phyloP scores from a whole-genome alignment of 2,797 vertebrate species.

The Hyperoplus lanceolatus region DNA sequence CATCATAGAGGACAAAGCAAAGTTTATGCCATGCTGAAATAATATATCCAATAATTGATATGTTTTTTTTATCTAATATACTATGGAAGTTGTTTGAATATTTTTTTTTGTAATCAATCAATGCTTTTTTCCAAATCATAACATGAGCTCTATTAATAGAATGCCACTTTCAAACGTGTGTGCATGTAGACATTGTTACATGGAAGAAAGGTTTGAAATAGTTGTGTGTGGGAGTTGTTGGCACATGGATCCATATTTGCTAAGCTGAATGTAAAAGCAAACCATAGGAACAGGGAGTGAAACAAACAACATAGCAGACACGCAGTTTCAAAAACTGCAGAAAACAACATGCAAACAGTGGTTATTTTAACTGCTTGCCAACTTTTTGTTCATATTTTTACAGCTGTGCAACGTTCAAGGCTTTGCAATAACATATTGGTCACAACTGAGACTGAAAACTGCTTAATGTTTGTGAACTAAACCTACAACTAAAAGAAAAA shows the following conservation, averaged over 20 bases:
- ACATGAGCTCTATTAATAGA: conserved; percentile 55
- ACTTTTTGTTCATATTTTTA: conserved; percentile 12
- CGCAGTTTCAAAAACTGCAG: conserved; percentile 20
- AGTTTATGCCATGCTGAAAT: conserved; percentile 69
- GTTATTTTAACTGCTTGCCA: conserved; percentile 11
- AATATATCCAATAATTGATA: conserved; percentile 69
- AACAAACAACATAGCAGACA: conserved; percentile 47
- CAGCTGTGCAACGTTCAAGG: conserved; percentile 25
- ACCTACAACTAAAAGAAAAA: conserved; percentile 1
- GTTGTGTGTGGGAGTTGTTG: conserved; percentile 25
- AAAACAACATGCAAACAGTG: neutral
- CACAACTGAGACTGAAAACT: conserved; percentile 19
- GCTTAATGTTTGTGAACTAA: conserved; percentile 17
- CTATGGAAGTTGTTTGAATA: conserved; percentile 58
- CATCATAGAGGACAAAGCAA: conserved; percentile 51
- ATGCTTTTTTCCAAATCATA: conserved; percentile 58
- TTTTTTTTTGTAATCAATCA: conserved; percentile 58
- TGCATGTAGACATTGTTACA: conserved; percentile 61
- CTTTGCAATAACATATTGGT: conserved; percentile 30
- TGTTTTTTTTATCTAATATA: conserved; percentile 61
- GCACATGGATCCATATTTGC: conserved; percentile 35
- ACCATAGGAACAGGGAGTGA: conserved; percentile 27
- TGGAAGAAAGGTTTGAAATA: conserved; percentile 27
- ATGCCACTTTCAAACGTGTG: conserved; percentile 46
- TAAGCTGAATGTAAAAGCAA: conserved; percentile 65